These are phyloP conservation scores for Chelonoidis abingdonii DNA, from an alignment of 2,113 vertebrate species.

Conservation along the genomic window DNA sequence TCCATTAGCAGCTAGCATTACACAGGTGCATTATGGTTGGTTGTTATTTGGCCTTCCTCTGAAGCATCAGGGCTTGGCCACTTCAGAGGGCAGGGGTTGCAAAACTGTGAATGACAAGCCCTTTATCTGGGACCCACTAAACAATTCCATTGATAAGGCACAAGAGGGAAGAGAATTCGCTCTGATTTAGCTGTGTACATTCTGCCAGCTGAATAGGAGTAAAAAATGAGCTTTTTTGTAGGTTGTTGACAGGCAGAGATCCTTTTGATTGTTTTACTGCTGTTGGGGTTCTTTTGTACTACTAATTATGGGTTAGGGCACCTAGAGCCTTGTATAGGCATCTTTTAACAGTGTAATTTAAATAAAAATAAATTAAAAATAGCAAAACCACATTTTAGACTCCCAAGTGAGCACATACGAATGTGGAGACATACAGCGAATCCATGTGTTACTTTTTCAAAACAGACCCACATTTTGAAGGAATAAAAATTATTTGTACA, in stretches of 20 bases:
- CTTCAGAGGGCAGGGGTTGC: not conserved
- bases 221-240: not conserved
- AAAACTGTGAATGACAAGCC: not conserved
- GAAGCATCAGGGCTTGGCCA: not conserved
- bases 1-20: not conserved
- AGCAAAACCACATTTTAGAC: not conserved
- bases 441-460: not conserved
- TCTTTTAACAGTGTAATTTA: not conserved
- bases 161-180: not conserved
- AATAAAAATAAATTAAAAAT: constrained; percentile 1
- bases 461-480: not conserved
- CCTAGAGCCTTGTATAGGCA: not conserved
- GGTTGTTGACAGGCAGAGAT: not conserved
- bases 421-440: not conserved
- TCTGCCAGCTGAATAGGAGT: not conserved
- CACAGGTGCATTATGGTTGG: not conserved
- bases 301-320: not conserved
- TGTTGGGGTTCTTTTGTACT: not conserved
- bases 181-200: not conserved
- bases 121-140: not conserved
- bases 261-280: not conserved
- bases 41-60: not conserved
- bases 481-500: not conserved
- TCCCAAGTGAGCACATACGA: not conserved
- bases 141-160: not conserved